Conservation (phyloP, 2,113 vertebrate species). For the Dryoscopus gambensis region DNA sequence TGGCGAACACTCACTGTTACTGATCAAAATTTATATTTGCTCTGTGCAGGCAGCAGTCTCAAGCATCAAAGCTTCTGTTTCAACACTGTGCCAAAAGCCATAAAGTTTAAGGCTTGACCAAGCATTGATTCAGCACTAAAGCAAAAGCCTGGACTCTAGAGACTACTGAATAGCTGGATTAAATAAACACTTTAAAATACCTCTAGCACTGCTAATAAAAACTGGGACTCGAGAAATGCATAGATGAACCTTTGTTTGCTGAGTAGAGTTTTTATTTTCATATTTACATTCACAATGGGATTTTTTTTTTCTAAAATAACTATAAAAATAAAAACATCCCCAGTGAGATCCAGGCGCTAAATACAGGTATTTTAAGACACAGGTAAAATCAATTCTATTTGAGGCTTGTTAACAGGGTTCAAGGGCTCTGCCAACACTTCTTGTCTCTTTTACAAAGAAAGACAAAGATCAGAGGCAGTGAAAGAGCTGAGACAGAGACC, state of each 20-base stretch:
- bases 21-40: slow-evolving; percentile 72
- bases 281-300: not conserved
- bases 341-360: not conserved
- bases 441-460: not conserved
- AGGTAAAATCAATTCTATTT: not conserved
- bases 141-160: slow-evolving; percentile 60
- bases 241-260: not conserved
- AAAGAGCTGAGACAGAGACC: not conserved
- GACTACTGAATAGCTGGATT: slow-evolving; percentile 60
- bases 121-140: slow-evolving; percentile 65
- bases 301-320: not conserved
- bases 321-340: not conserved
- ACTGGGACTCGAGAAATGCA: slow-evolving; percentile 5
- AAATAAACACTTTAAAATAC: slow-evolving; percentile 65
- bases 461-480: not conserved
- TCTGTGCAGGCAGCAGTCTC: slow-evolving; percentile 62
- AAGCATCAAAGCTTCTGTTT: slow-evolving; percentile 68
- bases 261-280: not conserved
- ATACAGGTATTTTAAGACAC: not conserved
- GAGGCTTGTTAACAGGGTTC: not conserved
- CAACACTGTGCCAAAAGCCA: slow-evolving; percentile 66
- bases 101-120: slow-evolving; percentile 75
- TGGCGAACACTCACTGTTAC: slow-evolving; percentile 44
- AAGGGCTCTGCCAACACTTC: not conserved
- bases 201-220: slow-evolving; percentile 59